A percentile compares a stretch with the other conserved stretches of the same genome.
Conservation (phyloP, 2,113 vertebrate genomes). For the Holacanthus passer region DNA sequence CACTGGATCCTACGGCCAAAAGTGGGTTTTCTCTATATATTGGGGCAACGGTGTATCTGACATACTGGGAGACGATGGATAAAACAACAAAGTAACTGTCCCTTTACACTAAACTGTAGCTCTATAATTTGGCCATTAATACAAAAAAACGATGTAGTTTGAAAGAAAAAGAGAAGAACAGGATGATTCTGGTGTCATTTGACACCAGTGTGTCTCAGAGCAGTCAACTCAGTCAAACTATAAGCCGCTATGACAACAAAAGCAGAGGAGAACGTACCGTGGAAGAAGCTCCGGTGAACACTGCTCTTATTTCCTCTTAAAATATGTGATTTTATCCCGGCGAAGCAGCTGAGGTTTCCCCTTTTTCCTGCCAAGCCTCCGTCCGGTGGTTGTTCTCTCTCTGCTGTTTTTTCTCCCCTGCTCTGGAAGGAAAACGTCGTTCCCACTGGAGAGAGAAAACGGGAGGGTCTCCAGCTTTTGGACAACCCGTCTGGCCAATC, state of each 20-base stretch:
- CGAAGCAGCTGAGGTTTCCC: not conserved
- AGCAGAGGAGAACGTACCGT: constrained; percentile 58
- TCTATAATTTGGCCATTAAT: not conserved
- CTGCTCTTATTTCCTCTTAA: not conserved
- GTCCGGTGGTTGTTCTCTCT: constrained; percentile 6
- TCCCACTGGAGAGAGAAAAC: constrained; percentile 18
- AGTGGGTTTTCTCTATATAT: not conserved
- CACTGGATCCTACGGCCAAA: not conserved
- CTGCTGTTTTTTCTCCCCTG: constrained; percentile 21
- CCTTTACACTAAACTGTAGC: not conserved
- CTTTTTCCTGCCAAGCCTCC: constrained; percentile 3
- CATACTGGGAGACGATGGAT: not conserved
- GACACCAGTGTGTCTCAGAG: constrained; percentile 62
- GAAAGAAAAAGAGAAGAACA: not conserved
- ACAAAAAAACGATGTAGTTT: not conserved
- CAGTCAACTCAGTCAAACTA: constrained; percentile 49
- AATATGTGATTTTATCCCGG: not conserved
- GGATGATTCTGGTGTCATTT: constrained; percentile 48
- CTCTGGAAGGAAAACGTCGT: constrained; percentile 57
- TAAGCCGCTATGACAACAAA: constrained; percentile 20
- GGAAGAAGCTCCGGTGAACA: not conserved
- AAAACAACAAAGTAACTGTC: too few relatives aligned
- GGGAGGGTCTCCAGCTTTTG: constrained; percentile 40
- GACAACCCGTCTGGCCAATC: constrained; percentile 51
- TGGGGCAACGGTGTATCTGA: constrained; percentile 1